Conservation (phyloP, 1,140 invertebrate species). For the Drosophila tani region DNA sequence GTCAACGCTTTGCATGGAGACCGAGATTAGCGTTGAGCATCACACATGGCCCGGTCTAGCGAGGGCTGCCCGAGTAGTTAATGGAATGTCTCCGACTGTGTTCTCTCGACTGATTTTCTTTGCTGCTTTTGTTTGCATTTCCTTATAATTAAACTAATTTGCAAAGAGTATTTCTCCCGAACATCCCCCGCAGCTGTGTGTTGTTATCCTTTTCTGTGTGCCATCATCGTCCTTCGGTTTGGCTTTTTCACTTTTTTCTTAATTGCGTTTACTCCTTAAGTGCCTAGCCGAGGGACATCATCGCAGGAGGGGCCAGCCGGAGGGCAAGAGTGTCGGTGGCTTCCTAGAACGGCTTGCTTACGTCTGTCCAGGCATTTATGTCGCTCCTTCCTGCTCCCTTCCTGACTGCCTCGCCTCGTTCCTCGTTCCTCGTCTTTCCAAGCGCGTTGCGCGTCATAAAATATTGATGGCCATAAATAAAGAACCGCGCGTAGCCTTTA, state of each 20-base stretch:
- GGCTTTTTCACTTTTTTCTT: conserved; percentile 40
- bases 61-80: conserved; percentile 7
- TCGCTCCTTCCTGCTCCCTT: background rate
- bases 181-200: conserved; percentile 2
- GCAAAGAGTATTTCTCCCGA: conserved; percentile 17
- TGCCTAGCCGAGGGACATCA: conserved; percentile 16
- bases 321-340: background rate
- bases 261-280: conserved; percentile 46
- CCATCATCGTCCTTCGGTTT: conserved; percentile 30
- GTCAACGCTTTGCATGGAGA: conserved; percentile 3
- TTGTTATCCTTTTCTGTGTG: background rate
- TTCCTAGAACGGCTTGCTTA: conserved; percentile 30
- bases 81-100: conserved; percentile 8
- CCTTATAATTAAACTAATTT: conserved; percentile 45
- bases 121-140: conserved; percentile 26
- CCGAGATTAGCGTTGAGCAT: conserved; percentile 22
- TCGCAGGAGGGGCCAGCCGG: background rate
- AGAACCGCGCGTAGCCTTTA: conserved; percentile 66
- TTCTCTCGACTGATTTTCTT: background rate
- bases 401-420: background rate
- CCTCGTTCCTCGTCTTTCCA: conserved; percentile 13
- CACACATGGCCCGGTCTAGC: conserved; percentile 12
- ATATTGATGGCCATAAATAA: conserved; percentile 78
- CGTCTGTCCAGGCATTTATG: conserved; percentile 40
- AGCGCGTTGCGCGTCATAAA: conserved; percentile 69